Conservation (phyloP, 1,140 invertebrate species). For the Calosoma granatense region DNA sequence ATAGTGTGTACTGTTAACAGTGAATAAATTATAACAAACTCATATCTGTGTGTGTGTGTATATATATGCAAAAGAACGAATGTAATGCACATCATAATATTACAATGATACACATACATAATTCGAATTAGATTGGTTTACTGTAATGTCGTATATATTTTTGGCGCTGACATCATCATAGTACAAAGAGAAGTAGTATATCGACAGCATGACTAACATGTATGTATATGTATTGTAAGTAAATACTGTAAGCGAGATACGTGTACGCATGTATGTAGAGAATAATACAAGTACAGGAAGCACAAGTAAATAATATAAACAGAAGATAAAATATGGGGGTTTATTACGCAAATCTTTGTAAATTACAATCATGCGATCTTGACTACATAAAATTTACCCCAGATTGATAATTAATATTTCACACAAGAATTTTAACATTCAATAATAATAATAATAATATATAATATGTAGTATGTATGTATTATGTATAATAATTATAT, state of each 20-base stretch:
- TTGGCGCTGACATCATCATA: not conserved
- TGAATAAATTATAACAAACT: too few species aligned
- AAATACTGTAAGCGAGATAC: not conserved
- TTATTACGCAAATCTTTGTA: not conserved
- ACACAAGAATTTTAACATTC: not conserved
- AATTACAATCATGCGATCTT: not conserved
- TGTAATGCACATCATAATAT: too few species aligned
- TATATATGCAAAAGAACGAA: too few species aligned
- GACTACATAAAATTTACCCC: not conserved
- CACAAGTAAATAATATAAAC: not conserved
- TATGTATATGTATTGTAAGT: too few species aligned
- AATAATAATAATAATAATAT: constrained; percentile 1
- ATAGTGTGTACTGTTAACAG: too few species aligned
- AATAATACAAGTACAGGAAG: not conserved
- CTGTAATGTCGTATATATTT: not conserved
- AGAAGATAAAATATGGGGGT: not conserved
- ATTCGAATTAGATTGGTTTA: not conserved
- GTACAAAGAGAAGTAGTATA: not conserved
- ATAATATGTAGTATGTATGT: not conserved
- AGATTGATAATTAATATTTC: constrained; percentile 6
- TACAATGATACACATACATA: not conserved
- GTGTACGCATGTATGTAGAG: too few species aligned
- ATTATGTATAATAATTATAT: too few species aligned
- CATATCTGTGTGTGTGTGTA: too few species aligned
- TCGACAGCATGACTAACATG: not conserved